Conservation (phyloP, 2,797 vertebrate species). For the Onychomys leucogaster region DNA sequence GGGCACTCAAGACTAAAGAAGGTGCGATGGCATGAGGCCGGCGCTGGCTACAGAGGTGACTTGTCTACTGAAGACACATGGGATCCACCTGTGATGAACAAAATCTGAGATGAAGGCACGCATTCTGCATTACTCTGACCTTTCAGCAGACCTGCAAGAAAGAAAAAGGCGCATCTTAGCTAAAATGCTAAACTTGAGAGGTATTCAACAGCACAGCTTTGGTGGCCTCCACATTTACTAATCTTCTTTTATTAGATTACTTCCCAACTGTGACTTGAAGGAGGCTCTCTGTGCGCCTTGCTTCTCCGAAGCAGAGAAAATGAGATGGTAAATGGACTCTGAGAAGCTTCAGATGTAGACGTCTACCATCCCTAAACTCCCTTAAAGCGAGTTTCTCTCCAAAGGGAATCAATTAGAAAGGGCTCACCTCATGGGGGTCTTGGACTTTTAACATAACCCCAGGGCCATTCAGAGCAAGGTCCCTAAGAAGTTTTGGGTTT, state of each 20-base stretch:
- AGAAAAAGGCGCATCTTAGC: slow-evolving; percentile 90
- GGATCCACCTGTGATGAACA: slow-evolving; percentile 96
- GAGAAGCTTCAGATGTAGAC: slow-evolving; percentile 70
- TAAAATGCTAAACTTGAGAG: slow-evolving; percentile 83
- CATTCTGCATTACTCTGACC: slow-evolving; percentile 94
- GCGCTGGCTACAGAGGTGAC: slow-evolving; percentile 92
- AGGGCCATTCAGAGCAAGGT: slow-evolving; percentile 77
- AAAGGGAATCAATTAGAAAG: slow-evolving; percentile 78
- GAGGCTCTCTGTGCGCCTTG: slow-evolving; percentile 81
- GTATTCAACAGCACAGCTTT: slow-evolving; percentile 84
- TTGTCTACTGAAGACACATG: slow-evolving; percentile 91
- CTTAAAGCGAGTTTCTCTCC: slow-evolving; percentile 66
- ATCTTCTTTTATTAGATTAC: slow-evolving; percentile 87
- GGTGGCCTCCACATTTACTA: slow-evolving; percentile 80
- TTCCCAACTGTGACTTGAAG: slow-evolving; percentile 86
- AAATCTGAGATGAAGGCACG: slow-evolving; percentile 99
- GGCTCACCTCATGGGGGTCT: slow-evolving; percentile 71
- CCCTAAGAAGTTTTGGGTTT: slow-evolving; percentile 83
- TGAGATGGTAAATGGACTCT: slow-evolving; percentile 70
- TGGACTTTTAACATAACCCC: slow-evolving; percentile 77
- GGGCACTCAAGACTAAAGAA: slow-evolving; percentile 91
- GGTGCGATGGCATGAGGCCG: slow-evolving; percentile 91
- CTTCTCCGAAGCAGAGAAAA: slow-evolving; percentile 79
- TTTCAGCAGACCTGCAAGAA: slow-evolving; percentile 97
- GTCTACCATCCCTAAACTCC: slow-evolving; percentile 48